phyloP scores from a whole-genome alignment of 2,113 vertebrate species.

The Piprites chloris region DNA sequence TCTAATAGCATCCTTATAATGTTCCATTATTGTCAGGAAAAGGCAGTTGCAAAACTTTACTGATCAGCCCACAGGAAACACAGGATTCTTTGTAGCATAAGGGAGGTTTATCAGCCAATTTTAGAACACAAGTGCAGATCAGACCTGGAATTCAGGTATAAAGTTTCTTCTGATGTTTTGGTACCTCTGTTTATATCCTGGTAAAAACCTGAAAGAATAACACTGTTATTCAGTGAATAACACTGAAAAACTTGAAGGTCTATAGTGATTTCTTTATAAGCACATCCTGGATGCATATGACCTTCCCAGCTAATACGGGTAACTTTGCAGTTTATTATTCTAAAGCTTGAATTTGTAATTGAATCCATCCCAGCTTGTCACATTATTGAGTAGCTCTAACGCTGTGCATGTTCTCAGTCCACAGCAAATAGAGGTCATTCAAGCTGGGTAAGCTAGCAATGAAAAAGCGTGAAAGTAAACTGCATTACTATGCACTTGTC shows the following conservation, averaged over 20 bases:
- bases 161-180: background rate
- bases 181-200: background rate
- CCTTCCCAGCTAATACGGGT: background rate
- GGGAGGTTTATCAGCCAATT: background rate
- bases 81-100: background rate
- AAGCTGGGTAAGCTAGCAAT: background rate
- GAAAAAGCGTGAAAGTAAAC: background rate
- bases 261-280: background rate
- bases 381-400: background rate
- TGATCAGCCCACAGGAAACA: background rate
- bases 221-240: no score
- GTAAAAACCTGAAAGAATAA: background rate
- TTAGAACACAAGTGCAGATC: background rate
- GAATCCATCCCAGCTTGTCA: background rate
- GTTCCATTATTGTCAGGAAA: background rate
- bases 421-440: background rate
- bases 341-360: background rate
- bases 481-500: background rate
- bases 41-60: background rate
- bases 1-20: constrained; percentile 38
- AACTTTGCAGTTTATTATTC: background rate
- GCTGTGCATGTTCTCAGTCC: background rate
- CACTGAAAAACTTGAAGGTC: background rate
- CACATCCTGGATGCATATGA: background rate
- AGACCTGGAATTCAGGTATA: background rate